Evolutionary conservation across 2,113 vertebrate genomes (phyloP), one percentile per base, ranked within the genome.

Genomic region (Mus pahari): DNA sequence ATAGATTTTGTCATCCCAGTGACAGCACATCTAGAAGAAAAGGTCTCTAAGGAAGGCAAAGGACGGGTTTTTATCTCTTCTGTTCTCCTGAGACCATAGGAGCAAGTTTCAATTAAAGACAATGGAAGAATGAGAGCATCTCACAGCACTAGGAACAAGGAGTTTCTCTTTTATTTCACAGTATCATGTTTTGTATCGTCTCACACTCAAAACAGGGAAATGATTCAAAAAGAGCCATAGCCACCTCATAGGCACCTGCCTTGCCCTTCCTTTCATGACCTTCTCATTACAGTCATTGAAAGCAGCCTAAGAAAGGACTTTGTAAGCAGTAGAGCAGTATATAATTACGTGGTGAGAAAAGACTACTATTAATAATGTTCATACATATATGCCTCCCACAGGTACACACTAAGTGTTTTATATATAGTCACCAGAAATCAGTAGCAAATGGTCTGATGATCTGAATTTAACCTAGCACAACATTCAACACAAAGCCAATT

Each of bases 61-160:
- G 96, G 97, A 97, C 87, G 95, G 95, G 90, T 97, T 92, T 97
- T 96, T 96, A 93, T 95, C 96, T 96, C 68, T 78, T 62, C 75
- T 33, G 14, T 64, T 58, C 96, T 94, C 95, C 19, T 60, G 88
- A 96, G 96, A 94, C 71, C 58, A 66, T 1, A 33, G 94, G 64
- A 68, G 86, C 94, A 97, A 94, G 89, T 94, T 96, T 96, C 96
- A 97, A 96, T 94, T 96, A 97, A 92, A 88, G 90, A 62, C 84
- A 95, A 87, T 87, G 66, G 94, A 95, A 88, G 74, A 95, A 86
- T 24, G 50, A 93, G 84, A 78, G 48, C 33, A 16, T 75, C 77
- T 74, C 81, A 31, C 60, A 83, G 53, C 19, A n/a, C n/a, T 16
- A 13, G 0, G 28, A 89, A 55, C 58, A 86, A 74, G 60, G 87